A percentile compares a stretch with the other conserved stretches of the same genome.
phyloP scores from a whole-genome alignment of 1,140 invertebrate genomes.

The Halesus radiatus region DNA sequence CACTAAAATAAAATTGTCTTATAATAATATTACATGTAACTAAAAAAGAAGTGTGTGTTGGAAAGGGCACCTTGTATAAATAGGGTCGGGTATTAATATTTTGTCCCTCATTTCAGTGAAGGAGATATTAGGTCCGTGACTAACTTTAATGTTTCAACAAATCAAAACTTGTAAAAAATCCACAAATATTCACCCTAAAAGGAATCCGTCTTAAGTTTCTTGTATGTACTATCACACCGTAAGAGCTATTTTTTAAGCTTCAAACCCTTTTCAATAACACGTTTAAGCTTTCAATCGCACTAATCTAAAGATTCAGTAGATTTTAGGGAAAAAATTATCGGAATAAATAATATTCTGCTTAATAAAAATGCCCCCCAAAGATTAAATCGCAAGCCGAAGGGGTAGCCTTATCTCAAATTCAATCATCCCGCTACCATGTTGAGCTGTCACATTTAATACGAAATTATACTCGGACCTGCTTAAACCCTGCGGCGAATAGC shows the following conservation, averaged over 20 bases:
- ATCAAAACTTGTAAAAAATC: too few species aligned
- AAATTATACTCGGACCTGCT: slow-evolving; percentile 8
- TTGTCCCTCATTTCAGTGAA: too few species aligned
- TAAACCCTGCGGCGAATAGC: not conserved
- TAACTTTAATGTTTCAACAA: too few species aligned
- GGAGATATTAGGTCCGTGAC: too few species aligned
- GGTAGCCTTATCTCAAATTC: slow-evolving; percentile 22
- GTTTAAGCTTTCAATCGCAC: not conserved
- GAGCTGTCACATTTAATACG: slow-evolving; percentile 29
- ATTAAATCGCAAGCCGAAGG: slow-evolving; percentile 9
- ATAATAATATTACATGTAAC: too few species aligned
- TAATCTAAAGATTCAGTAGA: not conserved
- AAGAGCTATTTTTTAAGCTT: not conserved
- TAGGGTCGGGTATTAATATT: too few species aligned
- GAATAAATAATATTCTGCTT: slow-evolving; percentile 11
- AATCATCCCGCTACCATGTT: slow-evolving; percentile 17
- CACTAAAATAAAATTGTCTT: too few species aligned
- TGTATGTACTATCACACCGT: too few species aligned
- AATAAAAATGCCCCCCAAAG: slow-evolving; percentile 11
- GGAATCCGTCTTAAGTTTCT: too few species aligned
- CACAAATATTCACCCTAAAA: too few species aligned
- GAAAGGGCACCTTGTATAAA: too few species aligned
- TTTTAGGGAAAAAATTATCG: not conserved
- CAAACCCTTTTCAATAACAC: slow-evolving; percentile 5
- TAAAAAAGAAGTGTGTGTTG: too few species aligned